Conservation (phyloP, 2,797 vertebrate species). For the Peromyscus eremicus region DNA sequence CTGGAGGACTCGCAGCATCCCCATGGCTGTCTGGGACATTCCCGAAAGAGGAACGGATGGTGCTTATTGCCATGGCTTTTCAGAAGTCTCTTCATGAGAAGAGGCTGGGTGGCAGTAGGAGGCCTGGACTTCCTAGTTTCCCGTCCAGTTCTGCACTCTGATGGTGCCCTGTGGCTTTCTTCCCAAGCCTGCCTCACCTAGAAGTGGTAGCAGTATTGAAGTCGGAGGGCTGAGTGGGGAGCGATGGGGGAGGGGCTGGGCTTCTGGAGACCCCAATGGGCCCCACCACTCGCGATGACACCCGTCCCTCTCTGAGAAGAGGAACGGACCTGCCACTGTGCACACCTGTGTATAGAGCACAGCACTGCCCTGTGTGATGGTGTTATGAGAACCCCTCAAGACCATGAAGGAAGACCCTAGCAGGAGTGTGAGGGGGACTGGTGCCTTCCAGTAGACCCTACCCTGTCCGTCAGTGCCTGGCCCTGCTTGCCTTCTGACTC, state of each 20-base stretch:
- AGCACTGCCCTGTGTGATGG: neutral
- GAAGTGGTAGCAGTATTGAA: neutral
- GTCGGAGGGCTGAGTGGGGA: neutral
- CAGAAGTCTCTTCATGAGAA: neutral
- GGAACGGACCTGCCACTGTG: neutral
- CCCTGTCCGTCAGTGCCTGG: neutral
- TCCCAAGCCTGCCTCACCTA: neutral
- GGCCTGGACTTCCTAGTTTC: neutral
- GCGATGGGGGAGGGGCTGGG: neutral
- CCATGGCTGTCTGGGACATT: neutral
- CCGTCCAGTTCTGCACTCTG: neutral
- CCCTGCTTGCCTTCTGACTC: neutral
- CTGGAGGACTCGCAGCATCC: neutral
- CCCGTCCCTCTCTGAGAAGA: neutral
- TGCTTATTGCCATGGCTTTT: neutral
- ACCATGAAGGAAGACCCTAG: neutral
- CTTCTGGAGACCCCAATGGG: neutral
- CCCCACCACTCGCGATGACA: accelerated
- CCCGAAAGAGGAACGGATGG: accelerated
- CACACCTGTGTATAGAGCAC: no score
- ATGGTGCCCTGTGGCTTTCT: neutral
- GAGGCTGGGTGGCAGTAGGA: neutral
- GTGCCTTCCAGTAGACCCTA: no score
- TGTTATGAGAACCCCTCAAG: neutral
- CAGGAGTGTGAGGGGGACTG: neutral